phyloP scores from a whole-genome alignment of 2,113 vertebrate genomes.

The Erinaceus europaeus region DNA sequence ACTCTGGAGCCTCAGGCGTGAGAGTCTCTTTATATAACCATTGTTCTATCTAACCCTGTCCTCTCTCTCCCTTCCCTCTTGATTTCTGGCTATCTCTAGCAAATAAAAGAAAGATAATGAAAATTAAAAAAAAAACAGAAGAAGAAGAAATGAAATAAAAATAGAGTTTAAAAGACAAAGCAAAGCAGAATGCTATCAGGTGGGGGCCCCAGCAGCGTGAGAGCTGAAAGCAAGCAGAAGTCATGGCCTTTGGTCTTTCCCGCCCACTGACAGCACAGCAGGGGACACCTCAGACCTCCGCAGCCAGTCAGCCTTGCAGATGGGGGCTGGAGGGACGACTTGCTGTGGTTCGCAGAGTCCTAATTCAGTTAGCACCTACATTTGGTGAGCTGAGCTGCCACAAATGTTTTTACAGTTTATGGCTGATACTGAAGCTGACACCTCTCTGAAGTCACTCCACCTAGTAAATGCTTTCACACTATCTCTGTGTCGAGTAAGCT shows the following conservation, averaged over 20 bases:
- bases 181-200: slow-evolving; percentile 59
- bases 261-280: slow-evolving; percentile 77
- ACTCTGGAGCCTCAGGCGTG: too few species aligned
- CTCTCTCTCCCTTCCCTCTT: too few species aligned
- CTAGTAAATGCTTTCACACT: slow-evolving; percentile 35
- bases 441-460: background rate
- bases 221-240: slow-evolving; percentile 77
- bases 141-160: background rate
- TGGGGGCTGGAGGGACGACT: slow-evolving; percentile 50
- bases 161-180: background rate
- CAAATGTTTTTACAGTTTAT: background rate
- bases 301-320: slow-evolving; percentile 65
- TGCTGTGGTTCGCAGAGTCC: background rate
- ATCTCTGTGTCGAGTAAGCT: slow-evolving; percentile 61
- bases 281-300: slow-evolving; percentile 41
- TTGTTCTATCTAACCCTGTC: too few species aligned
- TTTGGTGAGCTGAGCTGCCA: slow-evolving; percentile 50
- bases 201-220: slow-evolving; percentile 46
- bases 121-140: background rate
- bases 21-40: too few species aligned
- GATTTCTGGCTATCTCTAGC: too few species aligned
- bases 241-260: slow-evolving; percentile 81
- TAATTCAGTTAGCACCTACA: slow-evolving; percentile 53
- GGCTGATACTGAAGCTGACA: slow-evolving; percentile 3
- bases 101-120: background rate